A percentile compares a stretch with the other conserved stretches of the same genome.
Conservation (phyloP, 1,140 invertebrate species). For the Cyclargus thomasi region DNA sequence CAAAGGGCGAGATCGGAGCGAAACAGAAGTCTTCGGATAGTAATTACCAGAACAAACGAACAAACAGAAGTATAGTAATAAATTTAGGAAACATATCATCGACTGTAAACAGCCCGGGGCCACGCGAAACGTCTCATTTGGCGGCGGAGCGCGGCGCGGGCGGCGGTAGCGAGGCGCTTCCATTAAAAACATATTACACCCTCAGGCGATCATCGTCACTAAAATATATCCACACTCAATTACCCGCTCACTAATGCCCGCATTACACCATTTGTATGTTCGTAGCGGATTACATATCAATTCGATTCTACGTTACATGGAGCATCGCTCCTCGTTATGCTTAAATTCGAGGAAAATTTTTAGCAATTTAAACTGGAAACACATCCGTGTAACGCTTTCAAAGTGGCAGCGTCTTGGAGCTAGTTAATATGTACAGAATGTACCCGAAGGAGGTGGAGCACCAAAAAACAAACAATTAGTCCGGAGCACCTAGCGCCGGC, state of each 20-base stretch:
- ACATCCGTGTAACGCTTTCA: not conserved
- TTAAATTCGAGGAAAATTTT: no score
- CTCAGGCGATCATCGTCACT: constrained; percentile 18
- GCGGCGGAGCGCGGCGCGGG: constrained; percentile 67
- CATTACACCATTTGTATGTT: not conserved
- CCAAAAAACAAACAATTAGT: constrained; percentile 6
- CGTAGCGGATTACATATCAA: not conserved
- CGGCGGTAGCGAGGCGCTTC: constrained; percentile 37
- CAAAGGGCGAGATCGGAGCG: constrained; percentile 30
- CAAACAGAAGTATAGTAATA: constrained; percentile 63
- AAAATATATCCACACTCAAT: constrained; percentile 14
- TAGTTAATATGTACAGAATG: not conserved
- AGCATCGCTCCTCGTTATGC: no score
- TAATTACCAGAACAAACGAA: constrained; percentile 70
- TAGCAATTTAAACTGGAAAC: not conserved
- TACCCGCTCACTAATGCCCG: not conserved
- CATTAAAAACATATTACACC: constrained; percentile 53
- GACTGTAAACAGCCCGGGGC: constrained; percentile 72
- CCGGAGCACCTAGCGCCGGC: constrained; percentile 5
- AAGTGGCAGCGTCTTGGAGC: not conserved
- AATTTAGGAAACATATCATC: constrained; percentile 73
- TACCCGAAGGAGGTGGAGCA: not conserved
- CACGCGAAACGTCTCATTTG: constrained; percentile 62
- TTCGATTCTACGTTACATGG: not conserved
- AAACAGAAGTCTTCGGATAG: constrained; percentile 67